Base-by-base conservation (phyloP, 2,888 invertebrate species). In the Hydrotaea cyrtoneurina region DNA sequence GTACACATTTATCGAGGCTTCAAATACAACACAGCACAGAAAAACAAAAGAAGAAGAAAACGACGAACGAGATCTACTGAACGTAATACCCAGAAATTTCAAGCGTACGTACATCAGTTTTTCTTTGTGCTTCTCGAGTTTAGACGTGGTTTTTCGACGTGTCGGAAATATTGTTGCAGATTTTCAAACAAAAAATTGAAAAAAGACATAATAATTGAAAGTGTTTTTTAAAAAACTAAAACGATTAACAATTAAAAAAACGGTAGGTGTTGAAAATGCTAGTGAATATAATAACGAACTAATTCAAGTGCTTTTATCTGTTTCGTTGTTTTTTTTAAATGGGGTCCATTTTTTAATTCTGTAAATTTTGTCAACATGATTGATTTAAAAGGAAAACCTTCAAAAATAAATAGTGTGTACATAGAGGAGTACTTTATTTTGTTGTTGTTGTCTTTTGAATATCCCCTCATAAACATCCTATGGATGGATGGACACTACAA, bases 41-140 rank as follows among this genome's bases (percentile, higher is more conserved):
- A 69, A 43, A 39, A 43, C 59, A 78, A 75, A 19, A 72, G 5
- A 39, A 55, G 4, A 26, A 66, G 55, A n/a, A 57, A 57, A 23
- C 26, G 50, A 36, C 1, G 31, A 21, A 15, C 74, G 46, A 64
- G 17, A 57, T 23, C 78, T 75, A 85, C 62, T 57, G 10, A 77
- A 77, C 76, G 78, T 80, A 82, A 80, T 82, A 69, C 55, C 73
- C 75, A 11, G 72, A 79, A 84, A 81, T 76, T 81, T 73, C 59
- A 84, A 78, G 76, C 72, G 75, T 80, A 79, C 59, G 53, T 69
- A 79, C 55, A 80, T 87, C 87, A 87, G 87, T 87, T 86, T 87
- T 86, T 82, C 73, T 86, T 86, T 83, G 82, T 87, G 77, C 77
- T 73, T 86, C 57, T 79, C 15, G 79, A 78, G 83, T 80, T 82